Evolutionary conservation across 1,140 invertebrate species (phyloP).

Genomic region (Pantala flavescens): DNA sequence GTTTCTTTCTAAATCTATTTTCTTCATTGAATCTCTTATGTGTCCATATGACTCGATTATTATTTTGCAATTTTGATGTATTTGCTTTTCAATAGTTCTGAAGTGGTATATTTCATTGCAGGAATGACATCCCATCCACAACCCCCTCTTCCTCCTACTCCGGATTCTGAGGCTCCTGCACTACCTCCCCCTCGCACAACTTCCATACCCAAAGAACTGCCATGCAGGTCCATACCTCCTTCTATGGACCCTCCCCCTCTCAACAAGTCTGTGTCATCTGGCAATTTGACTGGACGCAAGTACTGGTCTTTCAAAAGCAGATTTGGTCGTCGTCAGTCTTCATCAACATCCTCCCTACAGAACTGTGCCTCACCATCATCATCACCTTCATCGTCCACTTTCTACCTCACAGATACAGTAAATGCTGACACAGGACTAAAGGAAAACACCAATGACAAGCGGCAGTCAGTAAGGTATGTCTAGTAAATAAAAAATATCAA

Average conservation of each 20-base stretch:
- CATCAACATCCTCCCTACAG: neutral
- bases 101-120: too few species aligned
- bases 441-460: neutral
- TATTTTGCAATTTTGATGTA: too few species aligned
- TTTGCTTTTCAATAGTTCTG: too few species aligned
- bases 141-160: neutral
- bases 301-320: neutral
- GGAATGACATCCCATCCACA: neutral
- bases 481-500: too few species aligned
- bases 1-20: too few species aligned
- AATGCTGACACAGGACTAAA: neutral
- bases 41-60: too few species aligned
- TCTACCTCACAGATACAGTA: neutral
- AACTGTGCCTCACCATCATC: neutral
- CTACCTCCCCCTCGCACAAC: neutral
- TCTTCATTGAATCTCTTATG: too few species aligned
- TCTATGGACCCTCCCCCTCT: neutral
- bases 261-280: neutral
- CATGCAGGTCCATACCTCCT: neutral
- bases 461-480: too few species aligned
- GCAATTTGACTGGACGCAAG: neutral
- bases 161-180: neutral
- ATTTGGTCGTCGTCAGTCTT: neutral
- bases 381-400: neutral
- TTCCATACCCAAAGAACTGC: neutral